Evolutionary conservation across 2,797 vertebrate genomes (phyloP).

Genomic region (Lagodon rhomboides): DNA sequence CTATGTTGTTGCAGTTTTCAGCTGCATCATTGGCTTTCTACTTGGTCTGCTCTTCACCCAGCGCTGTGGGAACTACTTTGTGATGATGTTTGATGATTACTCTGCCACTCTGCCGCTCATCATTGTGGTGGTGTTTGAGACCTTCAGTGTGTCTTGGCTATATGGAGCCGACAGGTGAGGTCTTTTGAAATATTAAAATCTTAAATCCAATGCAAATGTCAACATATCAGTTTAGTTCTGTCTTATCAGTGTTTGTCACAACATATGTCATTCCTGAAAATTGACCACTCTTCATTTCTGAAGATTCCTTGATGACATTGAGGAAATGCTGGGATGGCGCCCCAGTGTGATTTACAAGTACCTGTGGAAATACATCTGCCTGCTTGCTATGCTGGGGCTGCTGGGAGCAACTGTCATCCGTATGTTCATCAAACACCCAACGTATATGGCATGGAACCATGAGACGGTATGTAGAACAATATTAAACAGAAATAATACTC

Average conservation of each 20-base stretch:
- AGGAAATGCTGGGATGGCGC: slow-evolving; percentile 82
- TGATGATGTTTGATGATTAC: slow-evolving; percentile 89
- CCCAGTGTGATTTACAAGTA: slow-evolving; percentile 83
- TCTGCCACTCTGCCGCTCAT: slow-evolving; percentile 88
- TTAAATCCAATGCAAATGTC: background rate
- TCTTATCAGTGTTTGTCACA: background rate
- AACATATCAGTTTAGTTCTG: background rate
- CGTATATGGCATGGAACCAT: slow-evolving; percentile 87
- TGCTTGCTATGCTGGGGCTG: slow-evolving; percentile 85
- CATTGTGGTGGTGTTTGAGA: slow-evolving; percentile 88
- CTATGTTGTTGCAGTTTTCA: slow-evolving; percentile 72
- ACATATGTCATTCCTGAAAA: background rate
- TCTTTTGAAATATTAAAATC: background rate
- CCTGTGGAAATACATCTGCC: slow-evolving; percentile 88
- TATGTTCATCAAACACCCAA: slow-evolving; percentile 76
- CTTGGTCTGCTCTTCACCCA: slow-evolving; percentile 88
- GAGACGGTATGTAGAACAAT: slow-evolving; percentile 73
- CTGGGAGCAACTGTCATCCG: slow-evolving; percentile 75
- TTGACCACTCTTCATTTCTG: slow-evolving; percentile 10
- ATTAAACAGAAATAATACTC: background rate
- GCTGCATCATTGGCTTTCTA: slow-evolving; percentile 84
- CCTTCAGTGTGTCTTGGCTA: slow-evolving; percentile 88
- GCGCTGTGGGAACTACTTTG: slow-evolving; percentile 90
- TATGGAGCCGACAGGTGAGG: slow-evolving; percentile 89
- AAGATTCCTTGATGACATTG: slow-evolving; percentile 89